Evolutionary conservation across 1,140 invertebrate species (phyloP), one percentile per base, ranked within the genome.

Genomic region (Megalopta genalis): DNA sequence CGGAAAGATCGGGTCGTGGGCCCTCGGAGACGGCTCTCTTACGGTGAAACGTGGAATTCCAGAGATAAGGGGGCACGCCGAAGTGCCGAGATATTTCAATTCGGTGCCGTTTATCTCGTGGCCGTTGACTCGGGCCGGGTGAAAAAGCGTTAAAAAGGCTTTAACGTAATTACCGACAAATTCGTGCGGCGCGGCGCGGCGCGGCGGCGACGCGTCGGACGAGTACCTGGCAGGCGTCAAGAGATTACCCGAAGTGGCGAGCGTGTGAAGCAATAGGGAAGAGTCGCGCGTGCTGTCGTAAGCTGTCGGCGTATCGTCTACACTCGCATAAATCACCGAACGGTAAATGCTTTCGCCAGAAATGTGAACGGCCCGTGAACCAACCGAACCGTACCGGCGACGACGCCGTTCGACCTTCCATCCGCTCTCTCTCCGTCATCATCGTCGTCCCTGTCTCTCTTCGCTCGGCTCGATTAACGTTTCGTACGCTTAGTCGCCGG

Each of bases 111-210:
- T 86, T 86, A 86, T 85, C 83, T 80, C 80, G 49, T 21, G 63
- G 72, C 32, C 74, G 74, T 78, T 85, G 83, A 77, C 70, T 82
- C 71, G 60, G 60, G 32, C 42, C 68, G 21, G 60, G 75, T 79
- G 73, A 82, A 52, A 64, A 86, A 72, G 76, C 71, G 76, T 86
- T 57, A 76, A 79, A 74, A 79, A 67, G 82, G 70, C 75, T 65
- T 85, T 86, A 86, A 85, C 80, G 83, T 86, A 86, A 86, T 86
- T 86, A 79, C 80, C 80, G 83, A 86, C 84, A 85, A 86, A 85
- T 81, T 81, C 78, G 83, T 77, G 77, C 60, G 52, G 62, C 75
- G 9, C 39, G 42, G 42, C 9, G 10, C 9, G 39, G 39, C 37
- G 6, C 42, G 42, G 42, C 42, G 77, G 32, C 32, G 32, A 32